phyloP scores from a whole-genome alignment of 2,888 invertebrate genomes.

The Drosophila borealis region DNA sequence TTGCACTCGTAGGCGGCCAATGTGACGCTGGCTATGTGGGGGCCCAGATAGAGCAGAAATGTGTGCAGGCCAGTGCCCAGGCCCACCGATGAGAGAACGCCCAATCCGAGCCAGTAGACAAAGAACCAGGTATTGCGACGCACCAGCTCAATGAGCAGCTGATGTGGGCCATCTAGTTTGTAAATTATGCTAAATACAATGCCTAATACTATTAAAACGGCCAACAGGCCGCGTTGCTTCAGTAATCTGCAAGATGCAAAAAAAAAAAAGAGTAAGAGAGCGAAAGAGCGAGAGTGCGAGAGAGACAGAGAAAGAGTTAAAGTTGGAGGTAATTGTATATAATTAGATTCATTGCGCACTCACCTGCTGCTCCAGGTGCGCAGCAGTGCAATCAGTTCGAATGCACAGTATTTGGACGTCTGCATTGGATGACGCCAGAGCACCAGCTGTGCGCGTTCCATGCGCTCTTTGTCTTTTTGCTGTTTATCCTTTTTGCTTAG shows the following conservation, averaged over 20 bases:
- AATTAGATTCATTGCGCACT: constrained; percentile 60
- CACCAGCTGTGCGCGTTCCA: constrained; percentile 89
- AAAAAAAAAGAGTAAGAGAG: not conserved
- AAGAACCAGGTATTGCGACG: constrained; percentile 84
- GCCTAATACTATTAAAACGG: constrained; percentile 82
- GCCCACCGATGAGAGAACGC: constrained; percentile 98
- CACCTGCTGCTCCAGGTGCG: constrained; percentile 87
- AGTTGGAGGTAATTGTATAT: not conserved
- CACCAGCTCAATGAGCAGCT: constrained; percentile 82
- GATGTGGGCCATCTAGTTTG: constrained; percentile 84
- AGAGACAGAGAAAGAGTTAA: no score
- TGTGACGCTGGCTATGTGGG: constrained; percentile 99
- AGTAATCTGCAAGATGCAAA: constrained; percentile 72
- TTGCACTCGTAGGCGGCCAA: constrained; percentile 99
- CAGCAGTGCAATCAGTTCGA: constrained; percentile 89
- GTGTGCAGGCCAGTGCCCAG: constrained; percentile 99
- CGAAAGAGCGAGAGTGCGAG: not conserved
- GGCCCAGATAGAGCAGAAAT: constrained; percentile 99
- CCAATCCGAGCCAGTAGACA: constrained; percentile 96
- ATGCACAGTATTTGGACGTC: constrained; percentile 92
- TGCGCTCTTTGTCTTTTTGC: constrained; percentile 85
- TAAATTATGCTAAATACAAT: constrained; percentile 82
- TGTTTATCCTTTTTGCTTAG: constrained; percentile 76
- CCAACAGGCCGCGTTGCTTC: constrained; percentile 82
- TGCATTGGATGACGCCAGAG: constrained; percentile 92